Conservation (phyloP, 2,113 vertebrate genomes). For the Macroglossus sobrinus region DNA sequence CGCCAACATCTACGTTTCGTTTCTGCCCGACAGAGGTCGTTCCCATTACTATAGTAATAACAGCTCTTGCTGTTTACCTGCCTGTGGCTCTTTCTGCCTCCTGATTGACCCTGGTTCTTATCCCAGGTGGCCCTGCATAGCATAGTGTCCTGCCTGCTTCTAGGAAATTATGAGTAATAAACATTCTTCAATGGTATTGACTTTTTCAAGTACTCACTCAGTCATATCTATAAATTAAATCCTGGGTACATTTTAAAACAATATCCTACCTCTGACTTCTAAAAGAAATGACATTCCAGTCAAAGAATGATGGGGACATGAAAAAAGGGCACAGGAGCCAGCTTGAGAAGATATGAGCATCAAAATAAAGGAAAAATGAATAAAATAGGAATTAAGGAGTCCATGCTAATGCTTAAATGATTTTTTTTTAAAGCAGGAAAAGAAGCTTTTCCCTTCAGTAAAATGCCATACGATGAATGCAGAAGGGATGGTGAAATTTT, state of each 20-base stretch:
- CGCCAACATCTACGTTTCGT: background rate
- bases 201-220: background rate
- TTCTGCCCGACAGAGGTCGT: background rate
- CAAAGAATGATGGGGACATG: background rate
- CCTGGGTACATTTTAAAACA: slow-evolving; percentile 25
- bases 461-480: slow-evolving; percentile 39
- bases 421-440: background rate
- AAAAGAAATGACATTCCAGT: too few species aligned
- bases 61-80: background rate
- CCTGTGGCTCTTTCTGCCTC: background rate
- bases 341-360: background rate
- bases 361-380: slow-evolving; percentile 25
- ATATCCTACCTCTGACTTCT: background rate
- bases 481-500: slow-evolving; percentile 33
- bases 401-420: background rate
- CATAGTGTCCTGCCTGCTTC: background rate
- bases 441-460: slow-evolving; percentile 25
- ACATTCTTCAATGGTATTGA: background rate
- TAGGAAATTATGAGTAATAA: background rate
- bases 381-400: slow-evolving; percentile 27
- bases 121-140: background rate
- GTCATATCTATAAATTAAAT: background rate
- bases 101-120: background rate
- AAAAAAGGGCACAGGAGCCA: background rate
- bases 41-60: background rate